A percentile compares a stretch with the other conserved stretches of the same genome.
These are phyloP conservation scores for Herminia tarsipennalis DNA, from an alignment of 2,888 invertebrate species.

Conservation along the genomic window DNA sequence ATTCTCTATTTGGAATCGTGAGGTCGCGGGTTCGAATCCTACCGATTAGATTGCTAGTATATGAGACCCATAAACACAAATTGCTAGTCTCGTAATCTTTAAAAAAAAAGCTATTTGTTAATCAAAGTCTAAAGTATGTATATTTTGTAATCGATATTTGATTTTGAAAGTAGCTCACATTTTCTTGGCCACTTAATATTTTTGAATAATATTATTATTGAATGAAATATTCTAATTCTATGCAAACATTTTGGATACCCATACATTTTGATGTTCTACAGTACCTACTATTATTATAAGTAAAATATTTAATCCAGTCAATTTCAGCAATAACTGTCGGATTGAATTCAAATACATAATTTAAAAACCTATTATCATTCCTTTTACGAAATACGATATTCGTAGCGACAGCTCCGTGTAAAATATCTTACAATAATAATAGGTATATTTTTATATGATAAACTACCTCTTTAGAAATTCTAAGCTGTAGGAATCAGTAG, in stretches of 20 bases:
- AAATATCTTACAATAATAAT: neutral
- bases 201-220: neutral
- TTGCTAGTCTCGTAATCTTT: too few species aligned
- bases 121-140: too few species aligned
- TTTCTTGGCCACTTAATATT: neutral
- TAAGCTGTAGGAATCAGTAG: slow-evolving; percentile 19
- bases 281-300: slow-evolving; percentile 15
- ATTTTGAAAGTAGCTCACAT: neutral
- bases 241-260: slow-evolving; percentile 13
- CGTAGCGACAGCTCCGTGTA: slow-evolving; percentile 19
- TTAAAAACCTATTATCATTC: slow-evolving; percentile 35
- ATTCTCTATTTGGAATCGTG: too few species aligned
- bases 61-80: too few species aligned
- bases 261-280: slow-evolving; percentile 10
- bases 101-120: too few species aligned
- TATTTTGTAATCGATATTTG: too few species aligned
- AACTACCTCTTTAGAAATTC: slow-evolving; percentile 13
- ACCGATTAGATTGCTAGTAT: too few species aligned
- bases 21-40: too few species aligned
- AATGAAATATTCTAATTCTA: slow-evolving; percentile 18
- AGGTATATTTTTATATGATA: slow-evolving; percentile 18
- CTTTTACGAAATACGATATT: slow-evolving; percentile 25
- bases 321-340: slow-evolving; percentile 33
- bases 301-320: slow-evolving; percentile 12
- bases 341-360: slow-evolving; percentile 25